Evolutionary conservation across 2,113 vertebrate species (phyloP).

Genomic region (Cisticola juncidis): DNA sequence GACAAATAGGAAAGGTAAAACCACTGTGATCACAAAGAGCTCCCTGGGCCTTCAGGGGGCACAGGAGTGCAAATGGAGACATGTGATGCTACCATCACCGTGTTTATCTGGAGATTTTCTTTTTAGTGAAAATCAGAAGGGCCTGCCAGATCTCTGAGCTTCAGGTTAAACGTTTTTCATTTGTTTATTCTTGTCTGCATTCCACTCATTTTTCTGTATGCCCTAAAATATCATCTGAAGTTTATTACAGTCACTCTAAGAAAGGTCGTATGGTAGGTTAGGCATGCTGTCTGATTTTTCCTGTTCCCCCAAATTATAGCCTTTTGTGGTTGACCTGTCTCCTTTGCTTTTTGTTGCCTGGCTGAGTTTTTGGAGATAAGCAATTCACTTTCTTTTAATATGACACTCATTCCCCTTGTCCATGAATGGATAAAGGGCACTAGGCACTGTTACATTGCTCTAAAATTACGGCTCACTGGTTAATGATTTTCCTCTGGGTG

Average conservation of each 20-base stretch:
- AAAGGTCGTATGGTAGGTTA: neutral
- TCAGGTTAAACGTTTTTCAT: constrained; percentile 31
- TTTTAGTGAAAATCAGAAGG: neutral
- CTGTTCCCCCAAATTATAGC: neutral
- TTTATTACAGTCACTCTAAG: neutral
- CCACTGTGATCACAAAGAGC: neutral
- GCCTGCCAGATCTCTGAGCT: constrained; percentile 25
- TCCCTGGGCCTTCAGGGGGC: neutral
- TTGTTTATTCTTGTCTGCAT: constrained; percentile 58
- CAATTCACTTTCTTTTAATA: neutral
- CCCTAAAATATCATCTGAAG: constrained; percentile 47
- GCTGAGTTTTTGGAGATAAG: neutral
- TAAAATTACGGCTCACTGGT: neutral
- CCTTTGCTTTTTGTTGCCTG: neutral
- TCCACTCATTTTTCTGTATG: constrained; percentile 22
- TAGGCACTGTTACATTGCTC: neutral
- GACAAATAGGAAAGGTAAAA: neutral
- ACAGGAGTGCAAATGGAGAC: neutral
- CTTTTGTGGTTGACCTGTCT: neutral
- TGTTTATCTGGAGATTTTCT: constrained; percentile 21
- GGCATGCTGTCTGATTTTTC: neutral
- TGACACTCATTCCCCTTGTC: neutral
- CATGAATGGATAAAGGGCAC: neutral
- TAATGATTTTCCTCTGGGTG: neutral
- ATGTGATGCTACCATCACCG: neutral